phyloP scores from a whole-genome alignment of 1,140 invertebrate species.

The Radopholus similis region DNA sequence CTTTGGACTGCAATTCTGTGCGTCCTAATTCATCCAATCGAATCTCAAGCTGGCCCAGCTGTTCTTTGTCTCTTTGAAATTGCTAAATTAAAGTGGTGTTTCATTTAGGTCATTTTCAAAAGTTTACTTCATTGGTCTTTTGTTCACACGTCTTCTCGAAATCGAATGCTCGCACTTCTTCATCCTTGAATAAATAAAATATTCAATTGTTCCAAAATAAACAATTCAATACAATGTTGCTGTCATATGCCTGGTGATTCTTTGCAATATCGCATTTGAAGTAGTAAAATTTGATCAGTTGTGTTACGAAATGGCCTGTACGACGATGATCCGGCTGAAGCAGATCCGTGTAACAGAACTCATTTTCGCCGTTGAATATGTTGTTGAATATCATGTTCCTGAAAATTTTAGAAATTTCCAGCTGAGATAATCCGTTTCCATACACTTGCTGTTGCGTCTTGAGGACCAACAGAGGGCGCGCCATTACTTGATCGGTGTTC shows the following conservation, averaged over 20 bases:
- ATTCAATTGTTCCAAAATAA: background rate
- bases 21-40: background rate
- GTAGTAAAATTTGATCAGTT: constrained; percentile 21
- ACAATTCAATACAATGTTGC: constrained; percentile 23
- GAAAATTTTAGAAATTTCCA: background rate
- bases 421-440: background rate
- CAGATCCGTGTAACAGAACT: constrained; percentile 23
- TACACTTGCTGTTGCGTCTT: constrained; percentile 12
- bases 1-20: background rate
- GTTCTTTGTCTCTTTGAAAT: background rate
- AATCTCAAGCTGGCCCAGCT: background rate
- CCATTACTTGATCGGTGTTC: constrained; percentile 6
- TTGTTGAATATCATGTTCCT: constrained; percentile 21
- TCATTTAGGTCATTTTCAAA: background rate
- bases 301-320: background rate
- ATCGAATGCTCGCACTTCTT: background rate
- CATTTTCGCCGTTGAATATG: constrained; percentile 15
- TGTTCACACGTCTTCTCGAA: constrained; percentile 11
- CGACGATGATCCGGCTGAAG: constrained; percentile 13
- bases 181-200: constrained; percentile 6
- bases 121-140: background rate
- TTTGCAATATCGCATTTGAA: constrained; percentile 17
- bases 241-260: constrained; percentile 5
- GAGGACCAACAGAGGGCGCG: constrained; percentile 15
- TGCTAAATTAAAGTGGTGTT: background rate